Percentiles rank a stretch among this genome's conserved stretches.
These are phyloP conservation scores for Pantherophis vulpinus DNA, from an alignment of 2,797 vertebrate genomes.

Conservation along the genomic window DNA sequence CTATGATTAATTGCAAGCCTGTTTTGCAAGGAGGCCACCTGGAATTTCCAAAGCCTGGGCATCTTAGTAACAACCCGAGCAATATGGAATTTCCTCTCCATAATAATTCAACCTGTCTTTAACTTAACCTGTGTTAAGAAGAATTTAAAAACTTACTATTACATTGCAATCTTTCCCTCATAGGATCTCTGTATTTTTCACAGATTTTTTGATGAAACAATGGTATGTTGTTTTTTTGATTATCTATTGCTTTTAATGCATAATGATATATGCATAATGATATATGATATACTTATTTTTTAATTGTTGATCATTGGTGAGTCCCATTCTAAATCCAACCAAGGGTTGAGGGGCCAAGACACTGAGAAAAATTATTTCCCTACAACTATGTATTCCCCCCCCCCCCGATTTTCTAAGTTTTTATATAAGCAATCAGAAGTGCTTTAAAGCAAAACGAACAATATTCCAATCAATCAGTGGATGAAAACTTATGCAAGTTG, in stretches of 20 bases:
- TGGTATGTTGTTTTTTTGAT: background rate
- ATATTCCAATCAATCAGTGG: background rate
- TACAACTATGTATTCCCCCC: no score
- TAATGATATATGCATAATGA: background rate
- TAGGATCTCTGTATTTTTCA: background rate
- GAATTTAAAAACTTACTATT: background rate
- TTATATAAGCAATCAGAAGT: background rate
- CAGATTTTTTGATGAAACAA: background rate
- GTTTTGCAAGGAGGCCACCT: background rate
- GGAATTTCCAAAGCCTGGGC: background rate
- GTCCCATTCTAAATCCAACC: background rate
- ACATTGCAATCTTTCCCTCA: background rate
- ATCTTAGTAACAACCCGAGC: background rate
- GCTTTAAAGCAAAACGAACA: background rate
- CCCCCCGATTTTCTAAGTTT: background rate
- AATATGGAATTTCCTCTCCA: background rate
- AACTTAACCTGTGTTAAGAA: background rate
- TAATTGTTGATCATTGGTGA: background rate
- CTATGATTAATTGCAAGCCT: background rate
- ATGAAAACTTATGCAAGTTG: background rate
- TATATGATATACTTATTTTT: background rate
- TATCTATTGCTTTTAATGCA: background rate
- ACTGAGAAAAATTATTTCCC: background rate
- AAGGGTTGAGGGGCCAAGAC: background rate
- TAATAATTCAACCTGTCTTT: background rate